These are phyloP conservation scores for Trissolcus japonicus DNA, from an alignment of 2,888 invertebrate species.

Conservation along the genomic window DNA sequence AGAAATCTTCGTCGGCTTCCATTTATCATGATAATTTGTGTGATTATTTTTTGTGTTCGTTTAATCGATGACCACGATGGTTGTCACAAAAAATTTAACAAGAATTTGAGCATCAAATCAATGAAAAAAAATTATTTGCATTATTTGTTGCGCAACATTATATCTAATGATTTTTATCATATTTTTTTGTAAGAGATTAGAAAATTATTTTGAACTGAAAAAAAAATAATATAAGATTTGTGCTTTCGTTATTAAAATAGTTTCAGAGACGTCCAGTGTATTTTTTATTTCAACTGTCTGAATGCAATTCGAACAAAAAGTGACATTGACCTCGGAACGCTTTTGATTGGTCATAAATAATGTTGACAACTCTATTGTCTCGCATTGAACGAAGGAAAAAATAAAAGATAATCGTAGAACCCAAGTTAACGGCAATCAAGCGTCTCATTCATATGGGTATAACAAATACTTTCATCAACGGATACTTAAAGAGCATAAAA, in stretches of 20 bases:
- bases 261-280: too few species aligned
- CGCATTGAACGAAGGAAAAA: too few species aligned
- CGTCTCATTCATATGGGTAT: too few species aligned
- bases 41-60: neutral
- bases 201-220: neutral
- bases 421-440: too few species aligned
- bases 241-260: too few species aligned
- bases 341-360: neutral
- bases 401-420: too few species aligned
- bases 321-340: constrained; percentile 7
- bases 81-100: neutral
- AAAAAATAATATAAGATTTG: too few species aligned
- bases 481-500: too few species aligned
- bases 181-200: neutral
- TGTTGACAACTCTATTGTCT: constrained; percentile 1
- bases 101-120: neutral
- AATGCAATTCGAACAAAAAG: neutral
- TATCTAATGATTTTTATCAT: neutral
- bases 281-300: neutral
- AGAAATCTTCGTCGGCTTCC: constrained; percentile 48
- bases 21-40: constrained; percentile 12
- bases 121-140: neutral
- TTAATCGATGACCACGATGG: neutral
- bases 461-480: constrained; percentile 1
- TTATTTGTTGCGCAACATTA: too few species aligned